Base-by-base conservation (phyloP, 2,113 vertebrate genomes). In the Ivindomyrus marchei region DNA sequence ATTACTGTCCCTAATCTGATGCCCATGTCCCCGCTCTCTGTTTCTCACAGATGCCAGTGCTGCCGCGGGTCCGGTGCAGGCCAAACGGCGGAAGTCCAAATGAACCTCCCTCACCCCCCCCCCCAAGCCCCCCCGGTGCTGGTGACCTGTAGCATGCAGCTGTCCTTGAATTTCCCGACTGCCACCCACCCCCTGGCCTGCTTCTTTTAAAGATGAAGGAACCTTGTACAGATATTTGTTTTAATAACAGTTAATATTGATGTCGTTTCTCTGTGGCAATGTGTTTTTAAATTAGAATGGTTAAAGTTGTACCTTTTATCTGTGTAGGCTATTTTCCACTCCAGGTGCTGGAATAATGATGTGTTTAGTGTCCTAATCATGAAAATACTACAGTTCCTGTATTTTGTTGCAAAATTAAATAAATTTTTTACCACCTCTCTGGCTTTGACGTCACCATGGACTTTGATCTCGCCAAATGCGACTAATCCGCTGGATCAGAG, bases 171-270 rank as follows among this genome's bases (percentile, higher is more conserved):
- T n/a, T 27, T 50, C 50, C 17, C 0, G 17, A 36, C 87, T 24
- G 53, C 58, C 21, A 42, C 49, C 46, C 56, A 17, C 7, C 3
- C 39, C 17, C n/a, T n/a, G 21, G 17, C 53, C 19, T 24, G 42
- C 21, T 27, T 70, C 11, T 88, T 24, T n/a, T 27, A 88, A 66
- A 46, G 56, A 88, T 88, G 87, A 70, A 70, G 56, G 39, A 70
- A 66, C 58, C 50, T n/a, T 88, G 88, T 88, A 88, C 88, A 88
- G 58, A n/a, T 88, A 58, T n/a, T 46, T 88, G 88, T 88, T 88
- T 88, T 47, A 66, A 88, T 88, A 58, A 49, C 53, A 39, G 36
- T 87, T 88, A 58, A 88, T 58, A 58, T 88, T 88, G 50, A 17
- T 88, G 87, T 58, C 31, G 87, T 88, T 45, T 88, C 17, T 45